These are phyloP conservation scores for Mastacembelus armatus DNA, from an alignment of 2,797 vertebrate species.

Conservation along the genomic window DNA sequence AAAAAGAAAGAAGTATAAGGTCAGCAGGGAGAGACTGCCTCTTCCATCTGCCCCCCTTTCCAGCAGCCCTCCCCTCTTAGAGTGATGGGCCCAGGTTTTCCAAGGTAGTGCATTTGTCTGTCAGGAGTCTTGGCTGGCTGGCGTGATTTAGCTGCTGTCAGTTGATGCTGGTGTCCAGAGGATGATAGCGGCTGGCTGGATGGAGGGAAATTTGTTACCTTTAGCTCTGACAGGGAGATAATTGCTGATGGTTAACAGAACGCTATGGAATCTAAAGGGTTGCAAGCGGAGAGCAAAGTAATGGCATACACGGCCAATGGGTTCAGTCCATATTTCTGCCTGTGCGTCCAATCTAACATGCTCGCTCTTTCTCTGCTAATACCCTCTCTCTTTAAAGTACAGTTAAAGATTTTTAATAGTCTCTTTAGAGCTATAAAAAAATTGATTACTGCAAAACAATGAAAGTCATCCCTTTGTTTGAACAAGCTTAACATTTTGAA, in stretches of 20 bases:
- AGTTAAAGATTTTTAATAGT: slow-evolving; percentile 7
- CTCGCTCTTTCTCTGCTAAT: slow-evolving; percentile 24
- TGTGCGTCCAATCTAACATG: slow-evolving; percentile 51
- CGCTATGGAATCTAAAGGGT: slow-evolving; percentile 94
- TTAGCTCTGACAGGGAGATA: slow-evolving; percentile 99
- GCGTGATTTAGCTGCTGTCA: slow-evolving; percentile 98
- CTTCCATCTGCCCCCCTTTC: slow-evolving; percentile 66
- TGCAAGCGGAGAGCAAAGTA: slow-evolving; percentile 84
- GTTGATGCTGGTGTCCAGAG: slow-evolving; percentile 97
- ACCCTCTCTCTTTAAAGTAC: slow-evolving; percentile 5
- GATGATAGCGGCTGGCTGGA: slow-evolving; percentile 98
- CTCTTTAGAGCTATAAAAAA: slow-evolving; percentile 9
- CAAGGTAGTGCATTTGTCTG: slow-evolving; percentile 99
- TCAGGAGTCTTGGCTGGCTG: slow-evolving; percentile 96
- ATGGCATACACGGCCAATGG: slow-evolving; percentile 79
- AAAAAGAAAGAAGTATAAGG: slow-evolving; percentile 82
- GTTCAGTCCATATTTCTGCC: slow-evolving; percentile 72
- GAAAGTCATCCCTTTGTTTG: neutral
- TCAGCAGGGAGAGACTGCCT: slow-evolving; percentile 89
- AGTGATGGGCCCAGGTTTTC: slow-evolving; percentile 97
- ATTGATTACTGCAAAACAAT: slow-evolving; percentile 1
- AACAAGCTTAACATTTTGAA: slow-evolving; percentile 4
- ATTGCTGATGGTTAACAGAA: slow-evolving; percentile 99
- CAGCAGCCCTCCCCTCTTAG: slow-evolving; percentile 77
- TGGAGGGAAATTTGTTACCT: slow-evolving; percentile 99